Evolutionary conservation across 2,113 vertebrate genomes (phyloP).

Genomic region (Phoxinus phoxinus): DNA sequence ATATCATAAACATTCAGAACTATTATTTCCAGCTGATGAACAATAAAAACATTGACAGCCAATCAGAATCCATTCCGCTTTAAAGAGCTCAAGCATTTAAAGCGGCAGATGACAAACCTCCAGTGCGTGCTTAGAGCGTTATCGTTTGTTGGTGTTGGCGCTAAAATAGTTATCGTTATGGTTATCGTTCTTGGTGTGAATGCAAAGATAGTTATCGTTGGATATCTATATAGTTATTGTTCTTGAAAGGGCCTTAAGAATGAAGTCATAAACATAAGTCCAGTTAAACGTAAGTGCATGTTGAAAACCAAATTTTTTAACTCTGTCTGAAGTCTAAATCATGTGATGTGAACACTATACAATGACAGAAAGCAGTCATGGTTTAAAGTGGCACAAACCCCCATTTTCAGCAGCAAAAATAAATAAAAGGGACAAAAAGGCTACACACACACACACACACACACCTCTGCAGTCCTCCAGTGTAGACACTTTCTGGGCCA

Average conservation of each 20-base stretch:
- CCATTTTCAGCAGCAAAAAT: constrained; percentile 64
- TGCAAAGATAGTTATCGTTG: too few species aligned
- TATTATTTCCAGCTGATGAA: too few species aligned
- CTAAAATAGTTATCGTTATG: too few species aligned
- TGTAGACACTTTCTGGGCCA: constrained; percentile 70
- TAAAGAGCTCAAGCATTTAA: too few species aligned
- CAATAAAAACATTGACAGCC: too few species aligned
- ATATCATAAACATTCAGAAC: too few species aligned
- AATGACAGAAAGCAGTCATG: constrained; percentile 46
- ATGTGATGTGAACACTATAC: background rate
- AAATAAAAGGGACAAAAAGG: constrained; percentile 58
- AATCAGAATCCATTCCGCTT: too few species aligned
- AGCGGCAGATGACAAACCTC: too few species aligned
- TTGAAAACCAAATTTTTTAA: background rate
- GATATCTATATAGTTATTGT: too few species aligned
- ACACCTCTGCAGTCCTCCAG: constrained; percentile 52
- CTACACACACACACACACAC: constrained; percentile 1
- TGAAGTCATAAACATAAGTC: background rate
- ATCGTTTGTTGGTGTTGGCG: too few species aligned
- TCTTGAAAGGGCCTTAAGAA: background rate
- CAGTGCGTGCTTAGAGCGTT: too few species aligned
- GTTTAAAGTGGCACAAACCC: constrained; percentile 62
- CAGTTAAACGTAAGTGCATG: background rate
- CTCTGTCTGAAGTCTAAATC: background rate
- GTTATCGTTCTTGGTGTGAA: too few species aligned